These are phyloP conservation scores for Drosophila gaucha DNA, from an alignment of 2,888 invertebrate species.

Conservation along the genomic window DNA sequence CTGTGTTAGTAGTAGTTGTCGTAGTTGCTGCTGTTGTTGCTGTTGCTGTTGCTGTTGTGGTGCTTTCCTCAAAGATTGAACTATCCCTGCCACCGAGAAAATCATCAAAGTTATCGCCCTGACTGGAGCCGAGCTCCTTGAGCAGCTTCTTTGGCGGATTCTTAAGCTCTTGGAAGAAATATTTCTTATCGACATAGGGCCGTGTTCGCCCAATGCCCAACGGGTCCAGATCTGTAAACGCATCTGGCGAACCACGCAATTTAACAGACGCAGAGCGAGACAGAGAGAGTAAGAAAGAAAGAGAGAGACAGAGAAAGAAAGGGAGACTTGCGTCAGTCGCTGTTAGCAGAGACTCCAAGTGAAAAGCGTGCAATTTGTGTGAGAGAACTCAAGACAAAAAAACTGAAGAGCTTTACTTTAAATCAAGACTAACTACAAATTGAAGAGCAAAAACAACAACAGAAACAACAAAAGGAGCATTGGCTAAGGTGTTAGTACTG, in stretches of 20 bases:
- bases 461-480: slow-evolving; percentile 33
- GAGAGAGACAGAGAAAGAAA: slow-evolving; percentile 16
- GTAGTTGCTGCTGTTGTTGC: slow-evolving; percentile 39
- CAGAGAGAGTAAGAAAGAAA: slow-evolving; percentile 1
- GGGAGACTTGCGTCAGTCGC: slow-evolving; percentile 68
- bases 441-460: slow-evolving; percentile 40
- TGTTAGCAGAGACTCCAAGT: slow-evolving; percentile 2
- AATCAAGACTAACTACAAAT: slow-evolving; percentile 5
- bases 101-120: slow-evolving; percentile 62
- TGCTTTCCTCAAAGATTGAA: slow-evolving; percentile 56
- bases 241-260: slow-evolving; percentile 86
- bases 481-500: slow-evolving; percentile 26
- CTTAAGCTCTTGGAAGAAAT: slow-evolving; percentile 97
- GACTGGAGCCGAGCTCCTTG: slow-evolving; percentile 89
- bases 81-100: slow-evolving; percentile 64
- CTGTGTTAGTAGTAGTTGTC: slow-evolving; percentile 39
- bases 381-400: slow-evolving; percentile 20
- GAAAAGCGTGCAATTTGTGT: slow-evolving; percentile 17
- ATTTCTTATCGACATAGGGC: slow-evolving; percentile 97
- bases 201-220: slow-evolving; percentile 95
- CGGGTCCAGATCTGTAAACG: slow-evolving; percentile 97
- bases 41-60: slow-evolving; percentile 36
- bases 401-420: slow-evolving; percentile 23
- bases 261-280: slow-evolving; percentile 8
- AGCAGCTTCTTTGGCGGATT: slow-evolving; percentile 97